Evolutionary conservation across 2,888 invertebrate genomes (phyloP).

Genomic region (Dolichopus griseipennis): DNA sequence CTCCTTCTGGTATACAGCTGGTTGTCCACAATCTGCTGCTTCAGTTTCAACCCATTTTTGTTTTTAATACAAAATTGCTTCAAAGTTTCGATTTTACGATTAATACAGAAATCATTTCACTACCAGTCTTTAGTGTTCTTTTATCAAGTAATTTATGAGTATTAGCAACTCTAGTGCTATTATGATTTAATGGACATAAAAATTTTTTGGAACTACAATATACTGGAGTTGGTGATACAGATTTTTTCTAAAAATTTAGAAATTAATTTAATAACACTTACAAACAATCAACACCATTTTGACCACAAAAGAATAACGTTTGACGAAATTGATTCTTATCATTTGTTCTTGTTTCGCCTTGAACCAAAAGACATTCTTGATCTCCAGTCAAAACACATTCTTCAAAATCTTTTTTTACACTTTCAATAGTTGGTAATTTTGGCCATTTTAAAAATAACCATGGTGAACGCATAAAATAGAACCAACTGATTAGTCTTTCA

Average conservation of each 20-base stretch:
- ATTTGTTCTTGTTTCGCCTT: conserved; percentile 64
- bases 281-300: conserved; percentile 33
- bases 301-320: conserved; percentile 81
- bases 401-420: conserved; percentile 80
- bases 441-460: conserved; percentile 52
- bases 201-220: too few relatives aligned
- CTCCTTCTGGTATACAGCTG: too few relatives aligned
- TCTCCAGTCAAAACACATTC: conserved; percentile 71
- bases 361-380: conserved; percentile 67
- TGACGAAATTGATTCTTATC: conserved; percentile 77
- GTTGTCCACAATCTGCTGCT: too few relatives aligned
- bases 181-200: conserved; percentile 46
- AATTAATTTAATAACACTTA: not conserved
- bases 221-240: too few relatives aligned
- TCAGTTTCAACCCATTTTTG: too few relatives aligned
- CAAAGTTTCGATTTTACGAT: not conserved
- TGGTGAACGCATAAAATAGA: conserved; percentile 78
- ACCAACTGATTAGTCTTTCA: conserved; percentile 83
- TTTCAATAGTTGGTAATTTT: conserved; percentile 63
- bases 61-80: too few relatives aligned
- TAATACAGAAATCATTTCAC: conserved; percentile 63
- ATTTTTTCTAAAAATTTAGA: too few relatives aligned
- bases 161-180: conserved; percentile 68
- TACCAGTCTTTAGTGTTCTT: conserved; percentile 85
- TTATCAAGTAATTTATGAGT: conserved; percentile 70